Evolutionary conservation across 2,888 invertebrate genomes (phyloP).

Genomic region (Eueremaeus valkanovi): DNA sequence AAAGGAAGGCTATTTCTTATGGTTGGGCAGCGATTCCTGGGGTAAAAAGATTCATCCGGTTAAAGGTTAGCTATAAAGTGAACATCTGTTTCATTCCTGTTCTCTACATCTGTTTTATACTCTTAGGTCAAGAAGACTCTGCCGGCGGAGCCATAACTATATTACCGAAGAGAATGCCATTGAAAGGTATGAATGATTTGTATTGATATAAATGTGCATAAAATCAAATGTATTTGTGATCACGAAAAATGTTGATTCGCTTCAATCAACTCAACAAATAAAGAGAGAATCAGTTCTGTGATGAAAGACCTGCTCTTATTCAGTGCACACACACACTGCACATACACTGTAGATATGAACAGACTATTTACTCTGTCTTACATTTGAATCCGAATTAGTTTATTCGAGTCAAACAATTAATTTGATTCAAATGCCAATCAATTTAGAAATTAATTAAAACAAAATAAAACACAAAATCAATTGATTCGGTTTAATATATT

Average conservation of each 20-base stretch:
- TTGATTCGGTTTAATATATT: no score
- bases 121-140: conserved; percentile 56
- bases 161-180: conserved; percentile 59
- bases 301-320: no score
- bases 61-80: conserved; percentile 50
- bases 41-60: conserved; percentile 64
- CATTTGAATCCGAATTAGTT: no score
- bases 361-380: no score
- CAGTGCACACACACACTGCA: no score
- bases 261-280: conserved; percentile 8
- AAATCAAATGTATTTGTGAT: background rate
- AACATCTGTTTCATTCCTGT: background rate
- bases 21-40: conserved; percentile 70
- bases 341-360: no score
- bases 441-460: no score
- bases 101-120: no score
- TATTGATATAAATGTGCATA: background rate
- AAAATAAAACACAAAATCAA: no score
- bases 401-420: no score
- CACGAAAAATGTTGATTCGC: conserved; percentile 22
- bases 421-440: no score
- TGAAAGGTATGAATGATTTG: conserved; percentile 55
- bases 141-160: conserved; percentile 64
- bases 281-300: no score
- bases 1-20: conserved; percentile 61